Evolutionary conservation across 2,113 vertebrate species (phyloP).

Genomic region (Seriola rivoliana): DNA sequence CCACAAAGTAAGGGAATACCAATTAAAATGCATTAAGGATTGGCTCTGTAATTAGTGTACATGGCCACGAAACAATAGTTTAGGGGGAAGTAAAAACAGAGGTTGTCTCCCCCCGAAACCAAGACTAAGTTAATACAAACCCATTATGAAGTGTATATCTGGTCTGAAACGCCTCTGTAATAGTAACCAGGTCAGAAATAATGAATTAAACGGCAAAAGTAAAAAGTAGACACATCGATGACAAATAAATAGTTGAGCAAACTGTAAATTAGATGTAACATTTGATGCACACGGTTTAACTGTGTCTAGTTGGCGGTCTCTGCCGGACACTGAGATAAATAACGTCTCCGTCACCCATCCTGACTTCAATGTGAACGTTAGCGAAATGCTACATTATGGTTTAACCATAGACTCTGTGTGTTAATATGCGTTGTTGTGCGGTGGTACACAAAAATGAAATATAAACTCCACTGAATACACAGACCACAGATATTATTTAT

Average conservation of each 20-base stretch:
- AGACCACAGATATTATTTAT: too few relatives aligned
- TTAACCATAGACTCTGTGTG: too few relatives aligned
- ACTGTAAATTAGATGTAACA: neutral
- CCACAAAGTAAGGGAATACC: neutral
- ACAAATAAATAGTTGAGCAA: neutral
- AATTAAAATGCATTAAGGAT: neutral
- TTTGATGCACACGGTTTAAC: neutral
- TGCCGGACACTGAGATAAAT: neutral
- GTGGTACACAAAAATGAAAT: too few relatives aligned
- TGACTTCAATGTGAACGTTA: accelerated
- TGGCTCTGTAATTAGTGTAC: accelerated
- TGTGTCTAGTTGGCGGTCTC: constrained; percentile 19
- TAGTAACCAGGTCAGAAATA: neutral
- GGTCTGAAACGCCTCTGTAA: neutral
- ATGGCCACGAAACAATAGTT: neutral
- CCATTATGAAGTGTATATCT: neutral
- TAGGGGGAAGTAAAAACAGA: neutral
- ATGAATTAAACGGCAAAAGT: neutral
- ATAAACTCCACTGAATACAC: too few relatives aligned
- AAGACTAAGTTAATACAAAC: neutral
- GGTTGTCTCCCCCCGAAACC: neutral
- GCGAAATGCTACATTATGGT: neutral
- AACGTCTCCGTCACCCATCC: neutral
- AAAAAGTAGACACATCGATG: neutral
- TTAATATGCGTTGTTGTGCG: too few relatives aligned